Base-by-base conservation (phyloP, 2,888 invertebrate species). In the Tricholauxania praeusta region DNA sequence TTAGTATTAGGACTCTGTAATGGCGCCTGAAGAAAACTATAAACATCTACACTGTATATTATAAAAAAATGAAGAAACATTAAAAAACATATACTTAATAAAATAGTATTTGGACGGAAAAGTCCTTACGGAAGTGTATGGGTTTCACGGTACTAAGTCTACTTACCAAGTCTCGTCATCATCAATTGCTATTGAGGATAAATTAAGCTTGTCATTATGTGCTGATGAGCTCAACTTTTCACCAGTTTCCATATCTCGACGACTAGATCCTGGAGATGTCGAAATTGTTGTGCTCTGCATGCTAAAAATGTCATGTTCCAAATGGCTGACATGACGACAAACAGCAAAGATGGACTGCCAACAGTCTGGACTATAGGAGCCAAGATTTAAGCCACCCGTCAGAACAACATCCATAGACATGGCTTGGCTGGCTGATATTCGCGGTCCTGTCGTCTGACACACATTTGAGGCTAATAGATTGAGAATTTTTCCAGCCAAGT, bases 301-400 rank as follows among this genome's bases (percentile, higher is more conserved):
- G 39, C 96, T 96, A 81, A 97, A 97, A 78, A 96, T 91, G 0
- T 93, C 93, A 84, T 97, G 96, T 82, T 98, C 98, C 82, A 98
- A 88, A 81, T 95, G 94, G 6, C 96, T 94, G 8, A 98, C 95
- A 84, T 97, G 97, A 53, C 97, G 93, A 80, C 97, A 97, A 22
- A 97, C 97, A 81, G 94, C 93, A 84, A 99, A 96, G 74, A 98
- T 95, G 84, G 98, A 97, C 76, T 95, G 94, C 98, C 98, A 98
- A 82, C 98, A 98, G 78, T 96, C 95, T 19, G 95, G 91, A 39
- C 97, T 95, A 82, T 97, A 96, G 53, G 96, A 96, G 6, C 96
- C 97, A 10, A 97, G 90, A 83, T 97, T 97, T 67, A 98, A 89
- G 2, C 97, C 97, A 74, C 93, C 91, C 70, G 92, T 93, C 72